These are phyloP conservation scores for Euglossa dilemma DNA, from an alignment of 1,140 invertebrate genomes.

Conservation along the genomic window DNA sequence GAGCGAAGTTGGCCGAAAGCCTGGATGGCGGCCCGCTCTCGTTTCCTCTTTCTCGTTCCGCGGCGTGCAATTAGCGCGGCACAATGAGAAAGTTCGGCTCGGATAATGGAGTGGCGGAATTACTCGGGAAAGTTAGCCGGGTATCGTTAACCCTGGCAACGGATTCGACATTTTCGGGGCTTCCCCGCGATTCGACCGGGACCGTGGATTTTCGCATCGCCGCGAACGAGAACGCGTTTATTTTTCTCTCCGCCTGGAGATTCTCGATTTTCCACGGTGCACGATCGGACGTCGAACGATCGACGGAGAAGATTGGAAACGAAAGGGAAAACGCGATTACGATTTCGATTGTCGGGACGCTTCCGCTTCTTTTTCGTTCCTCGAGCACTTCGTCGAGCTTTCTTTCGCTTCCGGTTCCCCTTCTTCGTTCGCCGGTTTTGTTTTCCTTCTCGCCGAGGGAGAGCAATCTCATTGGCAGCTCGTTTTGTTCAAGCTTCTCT, in stretches of 20 bases:
- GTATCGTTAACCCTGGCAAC: constrained; percentile 11
- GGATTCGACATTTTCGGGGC: background rate
- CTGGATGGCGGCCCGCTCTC: background rate
- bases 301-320: background rate
- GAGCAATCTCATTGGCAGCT: background rate
- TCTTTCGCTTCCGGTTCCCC: background rate
- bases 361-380: constrained; percentile 30
- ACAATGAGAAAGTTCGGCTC: constrained; percentile 25
- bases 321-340: background rate
- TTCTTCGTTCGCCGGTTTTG: background rate
- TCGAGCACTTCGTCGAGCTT: background rate
- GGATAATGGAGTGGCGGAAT: constrained; percentile 38
- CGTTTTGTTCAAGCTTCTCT: background rate
- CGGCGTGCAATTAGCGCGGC: constrained; percentile 20
- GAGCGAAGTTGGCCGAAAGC: background rate
- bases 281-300: background rate
- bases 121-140: constrained; percentile 42
- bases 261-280: too few species aligned
- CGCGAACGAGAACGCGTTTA: too few species aligned
- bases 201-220: background rate
- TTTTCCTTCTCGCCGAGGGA: background rate
- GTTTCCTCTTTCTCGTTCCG: constrained; percentile 1
- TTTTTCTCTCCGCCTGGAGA: too few species aligned
- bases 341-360: constrained; percentile 1
- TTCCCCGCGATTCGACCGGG: background rate